Evolutionary conservation across 1,140 invertebrate species (phyloP).

Genomic region (Polyergus mexicanus): DNA sequence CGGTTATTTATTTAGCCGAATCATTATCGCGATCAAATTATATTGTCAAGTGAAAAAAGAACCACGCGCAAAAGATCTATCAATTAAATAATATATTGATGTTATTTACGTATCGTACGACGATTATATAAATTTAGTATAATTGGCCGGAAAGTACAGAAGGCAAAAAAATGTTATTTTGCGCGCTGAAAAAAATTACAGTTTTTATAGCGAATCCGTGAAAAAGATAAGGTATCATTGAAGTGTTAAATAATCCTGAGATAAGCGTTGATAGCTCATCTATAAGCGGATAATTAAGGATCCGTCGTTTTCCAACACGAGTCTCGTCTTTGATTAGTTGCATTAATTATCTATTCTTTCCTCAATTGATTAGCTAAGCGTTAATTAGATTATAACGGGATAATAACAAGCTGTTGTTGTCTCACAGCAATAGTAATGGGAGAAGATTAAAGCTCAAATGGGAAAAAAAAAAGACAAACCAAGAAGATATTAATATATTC

Average conservation of each 20-base stretch:
- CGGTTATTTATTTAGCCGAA: background rate
- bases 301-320: background rate
- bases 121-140: slow-evolving; percentile 30
- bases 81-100: background rate
- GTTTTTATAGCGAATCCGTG: slow-evolving; percentile 1
- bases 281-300: slow-evolving; percentile 1
- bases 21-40: background rate
- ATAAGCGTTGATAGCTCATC: slow-evolving; percentile 13
- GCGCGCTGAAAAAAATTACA: slow-evolving; percentile 35
- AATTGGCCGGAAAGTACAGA: slow-evolving; percentile 10
- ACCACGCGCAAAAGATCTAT: background rate
- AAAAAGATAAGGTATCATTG: slow-evolving; percentile 38
- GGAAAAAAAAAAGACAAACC: slow-evolving; percentile 25
- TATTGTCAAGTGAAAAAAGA: background rate
- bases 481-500: slow-evolving; percentile 24
- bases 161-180: slow-evolving; percentile 30
- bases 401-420: slow-evolving; percentile 7
- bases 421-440: background rate
- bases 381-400: slow-evolving; percentile 14
- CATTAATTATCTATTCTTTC: background rate
- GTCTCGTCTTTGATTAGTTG: background rate
- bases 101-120: background rate
- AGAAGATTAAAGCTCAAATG: background rate
- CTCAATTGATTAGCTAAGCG: slow-evolving; percentile 6
- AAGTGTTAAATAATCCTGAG: slow-evolving; percentile 38